Evolutionary conservation across 2,797 vertebrate genomes (phyloP).

Genomic region (Pangasius mekongensis): DNA sequence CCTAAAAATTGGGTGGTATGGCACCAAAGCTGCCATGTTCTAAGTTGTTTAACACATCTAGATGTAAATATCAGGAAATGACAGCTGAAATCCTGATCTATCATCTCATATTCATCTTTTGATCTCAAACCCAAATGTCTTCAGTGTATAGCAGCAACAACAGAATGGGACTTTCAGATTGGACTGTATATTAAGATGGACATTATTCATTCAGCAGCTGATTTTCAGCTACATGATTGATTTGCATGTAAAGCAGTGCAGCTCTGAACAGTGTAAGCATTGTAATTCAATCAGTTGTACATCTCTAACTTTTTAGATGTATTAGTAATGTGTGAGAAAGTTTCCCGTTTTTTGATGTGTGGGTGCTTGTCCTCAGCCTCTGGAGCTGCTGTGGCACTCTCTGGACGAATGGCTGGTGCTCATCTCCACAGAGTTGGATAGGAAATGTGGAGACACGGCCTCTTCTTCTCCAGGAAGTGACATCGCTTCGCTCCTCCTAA

Average conservation of each 20-base stretch:
- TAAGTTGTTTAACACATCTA: background rate
- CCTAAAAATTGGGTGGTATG: background rate
- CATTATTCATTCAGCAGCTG: background rate
- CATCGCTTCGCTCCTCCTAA: slow-evolving; percentile 92
- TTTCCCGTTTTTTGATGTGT: background rate
- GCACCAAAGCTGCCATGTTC: background rate
- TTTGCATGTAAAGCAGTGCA: background rate
- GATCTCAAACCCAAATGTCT: background rate
- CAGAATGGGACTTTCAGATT: background rate
- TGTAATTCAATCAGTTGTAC: background rate
- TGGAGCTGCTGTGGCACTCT: slow-evolving; percentile 98
- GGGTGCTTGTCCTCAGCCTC: slow-evolving; percentile 74
- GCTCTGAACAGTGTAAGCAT: background rate
- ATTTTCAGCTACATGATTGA: background rate
- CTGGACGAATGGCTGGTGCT: slow-evolving; percentile 97
- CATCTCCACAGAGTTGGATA: slow-evolving; percentile 92
- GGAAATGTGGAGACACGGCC: slow-evolving; percentile 80
- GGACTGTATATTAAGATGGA: background rate
- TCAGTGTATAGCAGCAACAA: background rate
- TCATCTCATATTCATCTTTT: background rate
- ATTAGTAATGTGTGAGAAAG: background rate
- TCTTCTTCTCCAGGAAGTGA: slow-evolving; percentile 74
- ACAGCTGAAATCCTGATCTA: background rate
- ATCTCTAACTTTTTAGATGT: background rate
- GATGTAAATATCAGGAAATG: background rate